Conservation (phyloP, 2,113 vertebrate genomes). For the Pterocles burchelli region DNA sequence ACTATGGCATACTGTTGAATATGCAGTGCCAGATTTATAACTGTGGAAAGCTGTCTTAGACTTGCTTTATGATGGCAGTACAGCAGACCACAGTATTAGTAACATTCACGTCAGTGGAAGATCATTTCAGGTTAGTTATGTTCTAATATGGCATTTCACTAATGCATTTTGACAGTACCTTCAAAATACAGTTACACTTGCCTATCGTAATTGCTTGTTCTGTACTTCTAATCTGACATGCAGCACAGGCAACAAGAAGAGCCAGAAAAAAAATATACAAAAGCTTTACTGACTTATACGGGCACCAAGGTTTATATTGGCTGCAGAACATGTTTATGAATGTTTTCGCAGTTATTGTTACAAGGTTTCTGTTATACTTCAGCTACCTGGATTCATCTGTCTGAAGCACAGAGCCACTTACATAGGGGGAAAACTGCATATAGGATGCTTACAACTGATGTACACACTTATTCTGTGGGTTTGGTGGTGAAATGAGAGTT, state of each 20-base stretch:
- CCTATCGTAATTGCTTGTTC: not conserved
- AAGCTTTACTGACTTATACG: not conserved
- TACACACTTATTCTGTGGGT: not conserved
- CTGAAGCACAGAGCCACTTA: not conserved
- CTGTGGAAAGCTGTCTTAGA: conserved; percentile 51
- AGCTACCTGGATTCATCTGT: not conserved
- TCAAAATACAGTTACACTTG: not conserved
- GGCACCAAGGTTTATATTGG: not conserved
- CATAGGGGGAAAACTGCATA: not conserved
- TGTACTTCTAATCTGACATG: not conserved
- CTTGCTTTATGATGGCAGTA: conserved; percentile 22
- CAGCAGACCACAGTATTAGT: conserved; percentile 31
- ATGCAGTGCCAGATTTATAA: conserved; percentile 25
- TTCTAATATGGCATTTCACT: conserved; percentile 39
- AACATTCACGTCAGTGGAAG: conserved; percentile 33
- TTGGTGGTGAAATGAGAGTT: not conserved
- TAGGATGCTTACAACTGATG: not conserved
- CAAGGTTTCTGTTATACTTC: not conserved
- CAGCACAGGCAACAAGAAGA: not conserved
- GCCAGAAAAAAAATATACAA: not conserved
- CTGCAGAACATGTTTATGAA: not conserved
- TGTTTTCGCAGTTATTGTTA: not conserved
- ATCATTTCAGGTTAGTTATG: conserved; percentile 60
- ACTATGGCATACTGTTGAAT: not conserved
- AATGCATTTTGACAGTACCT: conserved; percentile 58